These are phyloP conservation scores for Scleropages formosus DNA, from an alignment of 2,797 vertebrate genomes.

Conservation along the genomic window DNA sequence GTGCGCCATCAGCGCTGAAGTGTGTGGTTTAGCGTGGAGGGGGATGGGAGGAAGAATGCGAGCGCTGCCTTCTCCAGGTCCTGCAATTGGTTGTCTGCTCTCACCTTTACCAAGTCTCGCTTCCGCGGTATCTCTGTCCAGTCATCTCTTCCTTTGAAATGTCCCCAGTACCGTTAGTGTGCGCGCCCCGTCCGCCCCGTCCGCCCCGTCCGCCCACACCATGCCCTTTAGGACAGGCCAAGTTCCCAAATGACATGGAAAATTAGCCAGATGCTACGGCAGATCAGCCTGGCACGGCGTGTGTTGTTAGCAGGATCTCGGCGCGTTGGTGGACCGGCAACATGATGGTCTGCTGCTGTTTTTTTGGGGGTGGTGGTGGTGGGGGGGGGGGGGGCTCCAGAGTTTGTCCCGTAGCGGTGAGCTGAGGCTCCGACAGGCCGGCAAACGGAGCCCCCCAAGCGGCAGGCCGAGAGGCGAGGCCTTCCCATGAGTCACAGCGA, in stretches of 20 bases:
- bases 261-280: background rate
- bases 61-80: constrained; percentile 34
- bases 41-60: constrained; percentile 35
- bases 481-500: constrained; percentile 7
- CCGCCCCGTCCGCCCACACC: background rate
- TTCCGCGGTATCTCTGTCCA: constrained; percentile 32
- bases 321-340: background rate
- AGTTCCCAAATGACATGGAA: background rate
- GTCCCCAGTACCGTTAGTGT: background rate
- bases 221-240: background rate
- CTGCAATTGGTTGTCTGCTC: constrained; percentile 40
- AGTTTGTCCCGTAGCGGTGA: constrained; percentile 37
- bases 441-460: background rate
- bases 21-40: constrained; percentile 54
- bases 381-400: constrained; percentile 40
- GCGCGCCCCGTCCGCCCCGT: background rate
- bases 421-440: constrained; percentile 24
- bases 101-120: constrained; percentile 40
- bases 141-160: constrained; percentile 47
- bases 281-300: background rate
- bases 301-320: background rate
- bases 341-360: constrained; percentile 22
- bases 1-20: constrained; percentile 49
- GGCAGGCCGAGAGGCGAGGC: background rate
- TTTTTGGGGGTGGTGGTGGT: constrained; percentile 27